Evolutionary conservation across 2,888 invertebrate species (phyloP), one percentile per base, ranked within the genome.

Genomic region (Apotomis betuletana): DNA sequence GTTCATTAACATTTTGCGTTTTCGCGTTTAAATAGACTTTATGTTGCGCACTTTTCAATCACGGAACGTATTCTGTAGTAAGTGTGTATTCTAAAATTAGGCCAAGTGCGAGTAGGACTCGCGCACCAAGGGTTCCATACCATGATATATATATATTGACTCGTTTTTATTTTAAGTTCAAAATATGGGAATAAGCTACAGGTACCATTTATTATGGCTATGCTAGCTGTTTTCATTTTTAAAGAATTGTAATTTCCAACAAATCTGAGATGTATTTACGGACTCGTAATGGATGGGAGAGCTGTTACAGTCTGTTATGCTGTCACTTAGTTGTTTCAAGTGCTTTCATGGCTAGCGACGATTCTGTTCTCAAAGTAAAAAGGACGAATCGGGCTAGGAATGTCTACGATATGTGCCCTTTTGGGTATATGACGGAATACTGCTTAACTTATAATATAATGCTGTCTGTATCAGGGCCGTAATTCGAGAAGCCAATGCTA

Each of bases 161-260:
- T 15, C 15, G 15, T 15, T 27, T 27, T 27, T 27, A 27, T 27
- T 27, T 27, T 27, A 2, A 27, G 27, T 27, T n/a, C n/a, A n/a
- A n/a, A 64, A 74, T 46, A 73, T 74, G 41, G 54, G 67, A 54
- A 61, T 64, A 54, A 55, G 46, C 36, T 6, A 8, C 5, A 1
- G 41, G 9, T 49, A 8, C n/a, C 46, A 67, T 58, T 27, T 27
- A 27, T 27, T 27, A 12, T 54, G 67, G 60, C 60, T 68, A 59
- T 51, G 67, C 52, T 27, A 27, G 2, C 27, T 27, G 41, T 60
- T 10, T 52, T 9, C 13, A 44, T 8, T 44, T n/a, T 9, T 41
- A 0, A 41, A 41, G 41, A 41, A 49, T 49, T 49, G 49, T 49
- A 49, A 8, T 49, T 49, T 49, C 49, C 10, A 49, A 12, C 10